Conservation (phyloP, 92 coral and sea anemone species). For the Parazoanthus atlanticus region DNA sequence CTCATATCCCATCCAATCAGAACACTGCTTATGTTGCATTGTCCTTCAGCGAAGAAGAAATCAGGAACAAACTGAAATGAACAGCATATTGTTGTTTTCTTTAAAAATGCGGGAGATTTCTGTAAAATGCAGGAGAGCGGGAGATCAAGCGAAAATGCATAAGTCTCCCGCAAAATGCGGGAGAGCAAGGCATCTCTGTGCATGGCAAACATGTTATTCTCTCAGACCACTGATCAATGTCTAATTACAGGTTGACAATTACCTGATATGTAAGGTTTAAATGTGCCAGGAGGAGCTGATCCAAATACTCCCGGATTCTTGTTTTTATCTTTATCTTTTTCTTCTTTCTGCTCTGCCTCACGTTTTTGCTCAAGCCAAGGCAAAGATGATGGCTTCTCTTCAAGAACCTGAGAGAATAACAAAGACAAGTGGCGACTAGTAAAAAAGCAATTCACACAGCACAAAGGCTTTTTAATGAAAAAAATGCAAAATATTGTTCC, state of each 20-base stretch:
- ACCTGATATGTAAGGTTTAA: conserved; percentile 97
- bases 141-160: no score
- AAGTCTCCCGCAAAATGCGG: no score
- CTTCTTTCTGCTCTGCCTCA: conserved; percentile 49
- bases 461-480: no score
- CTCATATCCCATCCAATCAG: no score
- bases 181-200: no score
- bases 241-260: background rate
- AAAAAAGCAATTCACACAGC: background rate
- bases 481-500: no score
- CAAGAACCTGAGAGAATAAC: conserved; percentile 65
- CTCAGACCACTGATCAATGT: background rate
- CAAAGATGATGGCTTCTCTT: conserved; percentile 70
- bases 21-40: no score
- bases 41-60: no score
- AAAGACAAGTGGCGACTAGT: background rate
- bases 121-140: no score
- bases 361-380: conserved; percentile 91
- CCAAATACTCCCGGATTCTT: conserved; percentile 45
- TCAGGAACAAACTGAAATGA: no score
- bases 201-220: background rate
- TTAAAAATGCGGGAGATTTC: no score
- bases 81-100: no score
- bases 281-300: conserved; percentile 50
- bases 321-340: conserved; percentile 49